phyloP scores from a whole-genome alignment of 2,113 vertebrate genomes.

The Myotis yumanensis region DNA sequence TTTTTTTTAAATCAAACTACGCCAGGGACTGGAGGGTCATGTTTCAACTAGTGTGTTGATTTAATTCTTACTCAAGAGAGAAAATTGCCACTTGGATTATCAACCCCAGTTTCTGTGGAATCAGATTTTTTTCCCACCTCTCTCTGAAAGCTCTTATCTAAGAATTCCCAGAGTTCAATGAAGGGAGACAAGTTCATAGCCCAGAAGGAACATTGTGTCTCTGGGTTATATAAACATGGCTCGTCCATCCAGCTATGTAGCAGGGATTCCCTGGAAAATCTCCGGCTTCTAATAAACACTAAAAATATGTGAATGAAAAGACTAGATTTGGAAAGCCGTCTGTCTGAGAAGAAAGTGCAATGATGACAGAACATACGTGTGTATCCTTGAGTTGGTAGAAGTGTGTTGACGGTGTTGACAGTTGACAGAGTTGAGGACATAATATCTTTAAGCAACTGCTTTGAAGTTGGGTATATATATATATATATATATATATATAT shows the following conservation, averaged over 20 bases:
- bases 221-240: slow-evolving; percentile 46
- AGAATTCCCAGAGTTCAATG: slow-evolving; percentile 47
- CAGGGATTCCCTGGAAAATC: slow-evolving; percentile 52
- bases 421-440: background rate
- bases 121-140: background rate
- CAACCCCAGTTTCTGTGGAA: slow-evolving; percentile 1
- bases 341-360: slow-evolving; percentile 33
- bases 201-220: slow-evolving; percentile 43
- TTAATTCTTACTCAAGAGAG: slow-evolving; percentile 48
- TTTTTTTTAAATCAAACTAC: slow-evolving; percentile 24
- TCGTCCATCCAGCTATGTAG: background rate
- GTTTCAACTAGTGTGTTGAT: slow-evolving; percentile 42
- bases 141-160: slow-evolving; percentile 35
- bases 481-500: too few relatives aligned
- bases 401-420: slow-evolving; percentile 13
- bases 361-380: slow-evolving; percentile 34
- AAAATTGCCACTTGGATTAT: slow-evolving; percentile 39
- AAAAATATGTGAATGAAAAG: slow-evolving; percentile 48
- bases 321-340: slow-evolving; percentile 16
- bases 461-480: background rate
- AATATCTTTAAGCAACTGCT: slow-evolving; percentile 31
- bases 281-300: background rate
- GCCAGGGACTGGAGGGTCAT: background rate
- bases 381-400: slow-evolving; percentile 32
- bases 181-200: slow-evolving; percentile 52